Base-by-base conservation (phyloP, 2,797 vertebrate species). In the Sebastes iracundus region DNA sequence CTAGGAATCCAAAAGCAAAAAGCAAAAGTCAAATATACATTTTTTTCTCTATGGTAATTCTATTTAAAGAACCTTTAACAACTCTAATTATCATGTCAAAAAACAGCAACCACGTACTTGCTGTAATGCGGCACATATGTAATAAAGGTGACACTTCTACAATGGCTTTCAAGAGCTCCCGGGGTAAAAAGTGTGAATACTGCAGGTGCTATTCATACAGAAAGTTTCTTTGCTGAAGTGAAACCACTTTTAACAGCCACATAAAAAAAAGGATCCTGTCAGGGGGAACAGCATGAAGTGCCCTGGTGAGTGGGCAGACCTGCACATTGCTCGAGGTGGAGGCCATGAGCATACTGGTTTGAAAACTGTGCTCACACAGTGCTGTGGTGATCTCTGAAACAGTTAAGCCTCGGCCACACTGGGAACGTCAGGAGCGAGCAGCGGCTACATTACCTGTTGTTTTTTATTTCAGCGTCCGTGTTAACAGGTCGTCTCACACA, bases 21-120 rank as follows among this genome's bases (percentile, higher is more conserved):
- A 1, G 23, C 32, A 60, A 33, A 55, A 32, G 13, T 35, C 28
- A 33, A 20, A 18, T 6, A 16, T 28, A 16, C 3, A 2, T 12
- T 22, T 60, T 52, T 12, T 32, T 14, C 6, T 55, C 61, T 61
- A 25, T 6, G 35, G 3, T 10, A 18, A 18, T 58, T 5, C 6
- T 4, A 60, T 74, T 72, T 63, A 14, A 22, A 53, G 53, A 13
- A 1, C 9, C 30, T 62, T 58, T 55, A 64, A 72, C n/a, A 72
- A 9, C 28, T 69, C n/a, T 52, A 80, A 67, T 85, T 76, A 78
- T 62, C 23, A 22, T 20, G 35, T 81, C 75, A 75, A 46, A 72
- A 33, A 70, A 22, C 14, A 33, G 63, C 28, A 61, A 28, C 30
- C 28, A n/a, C 10, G 5, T 46, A 42, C 18, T 52, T 53, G n/a